Percentiles rank a stretch among this genome's conserved stretches.
These are phyloP conservation scores for Sylvia borin DNA, from an alignment of 2,797 vertebrate species.

Conservation along the genomic window DNA sequence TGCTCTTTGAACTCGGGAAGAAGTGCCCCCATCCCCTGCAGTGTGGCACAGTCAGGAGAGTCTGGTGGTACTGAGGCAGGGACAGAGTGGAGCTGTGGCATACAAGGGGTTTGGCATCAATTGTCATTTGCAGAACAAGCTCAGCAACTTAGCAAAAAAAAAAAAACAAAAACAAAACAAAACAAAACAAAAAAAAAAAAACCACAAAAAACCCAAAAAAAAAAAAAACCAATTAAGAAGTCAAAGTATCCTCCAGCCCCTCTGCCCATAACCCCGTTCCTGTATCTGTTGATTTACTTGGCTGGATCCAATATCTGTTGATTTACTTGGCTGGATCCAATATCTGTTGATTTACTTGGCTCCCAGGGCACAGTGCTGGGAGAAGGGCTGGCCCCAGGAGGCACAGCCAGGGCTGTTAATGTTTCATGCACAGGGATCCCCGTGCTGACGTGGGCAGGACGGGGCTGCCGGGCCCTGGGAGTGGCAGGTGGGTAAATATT, in stretches of 20 bases:
- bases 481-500: slow-evolving; percentile 79
- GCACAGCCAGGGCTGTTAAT: slow-evolving; percentile 25
- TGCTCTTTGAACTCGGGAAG: background rate
- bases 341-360: background rate
- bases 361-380: background rate
- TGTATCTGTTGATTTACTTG: background rate
- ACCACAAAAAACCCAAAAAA: no score
- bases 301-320: no score
- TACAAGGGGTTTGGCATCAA: background rate
- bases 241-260: background rate
- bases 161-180: no score
- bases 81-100: background rate
- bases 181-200: no score
- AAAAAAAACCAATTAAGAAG: background rate
- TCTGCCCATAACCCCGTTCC: background rate
- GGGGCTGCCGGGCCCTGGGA: slow-evolving; percentile 22
- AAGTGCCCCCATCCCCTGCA: background rate
- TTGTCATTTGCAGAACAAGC: background rate
- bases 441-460: background rate
- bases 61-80: background rate
- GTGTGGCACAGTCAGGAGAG: rapidly evolving
- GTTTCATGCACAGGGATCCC: slow-evolving; percentile 81
- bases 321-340: background rate
- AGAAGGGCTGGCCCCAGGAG: background rate
- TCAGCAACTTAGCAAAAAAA: background rate